Evolutionary conservation across 2,888 invertebrate species (phyloP).

Genomic region (Drosophila peninsularis): DNA sequence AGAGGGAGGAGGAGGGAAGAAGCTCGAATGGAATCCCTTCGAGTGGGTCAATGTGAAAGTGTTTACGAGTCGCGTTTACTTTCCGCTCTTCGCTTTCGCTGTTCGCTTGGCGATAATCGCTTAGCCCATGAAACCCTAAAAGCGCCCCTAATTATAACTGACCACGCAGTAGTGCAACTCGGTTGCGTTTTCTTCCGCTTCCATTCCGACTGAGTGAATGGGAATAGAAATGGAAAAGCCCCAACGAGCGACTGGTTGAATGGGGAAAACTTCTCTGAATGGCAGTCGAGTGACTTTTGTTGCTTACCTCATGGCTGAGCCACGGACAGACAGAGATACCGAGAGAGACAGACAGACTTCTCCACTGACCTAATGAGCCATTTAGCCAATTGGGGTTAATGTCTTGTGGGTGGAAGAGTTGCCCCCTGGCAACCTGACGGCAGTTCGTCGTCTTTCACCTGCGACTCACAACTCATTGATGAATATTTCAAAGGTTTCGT

Average conservation of each 20-base stretch:
- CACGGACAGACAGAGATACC: conserved; percentile 10
- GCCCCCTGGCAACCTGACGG: neutral
- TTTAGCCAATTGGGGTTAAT: conserved; percentile 82
- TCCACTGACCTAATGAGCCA: conserved; percentile 83
- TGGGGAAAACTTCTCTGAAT: conserved; percentile 59
- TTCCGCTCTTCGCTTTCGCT: conserved; percentile 22
- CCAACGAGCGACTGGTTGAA: conserved; percentile 45
- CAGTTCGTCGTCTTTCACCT: conserved; percentile 32
- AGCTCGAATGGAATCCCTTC: too few relatives aligned
- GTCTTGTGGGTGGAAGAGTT: conserved; percentile 42
- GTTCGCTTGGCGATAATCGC: conserved; percentile 63
- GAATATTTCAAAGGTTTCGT: conserved; percentile 72
- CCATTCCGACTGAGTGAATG: conserved; percentile 32
- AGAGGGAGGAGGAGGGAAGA: neutral
- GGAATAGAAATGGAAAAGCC: conserved; percentile 30
- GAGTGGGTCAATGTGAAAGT: conserved; percentile 59
- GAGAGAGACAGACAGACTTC: conserved; percentile 24
- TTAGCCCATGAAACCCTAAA: conserved; percentile 63
- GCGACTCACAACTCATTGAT: conserved; percentile 60
- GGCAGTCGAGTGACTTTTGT: conserved; percentile 40
- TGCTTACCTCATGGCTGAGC: conserved; percentile 40
- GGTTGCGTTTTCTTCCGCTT: conserved; percentile 57
- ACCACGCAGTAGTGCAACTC: conserved; percentile 77
- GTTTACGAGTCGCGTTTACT: conserved; percentile 42
- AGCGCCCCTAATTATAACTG: conserved; percentile 75